A percentile compares a stretch with the other conserved stretches of the same genome.
These are phyloP conservation scores for Drosophila colorata DNA, from an alignment of 2,888 invertebrate genomes.

Conservation along the genomic window DNA sequence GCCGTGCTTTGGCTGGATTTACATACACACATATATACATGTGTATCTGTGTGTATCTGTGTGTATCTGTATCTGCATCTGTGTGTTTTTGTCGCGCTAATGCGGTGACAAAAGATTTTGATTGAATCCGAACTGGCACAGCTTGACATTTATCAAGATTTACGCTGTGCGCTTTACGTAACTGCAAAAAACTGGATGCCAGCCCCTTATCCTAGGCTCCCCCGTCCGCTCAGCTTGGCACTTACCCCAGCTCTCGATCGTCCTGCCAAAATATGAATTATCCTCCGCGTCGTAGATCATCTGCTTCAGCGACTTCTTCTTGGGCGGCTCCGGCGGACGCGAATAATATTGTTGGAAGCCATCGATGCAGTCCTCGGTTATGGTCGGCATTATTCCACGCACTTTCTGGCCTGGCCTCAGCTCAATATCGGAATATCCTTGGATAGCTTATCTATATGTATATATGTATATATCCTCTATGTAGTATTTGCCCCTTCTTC, in stretches of 20 bases:
- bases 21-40: slow-evolving; percentile 11
- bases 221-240: slow-evolving; percentile 60
- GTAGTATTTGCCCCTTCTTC: no score
- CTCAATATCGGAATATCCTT: slow-evolving; percentile 40
- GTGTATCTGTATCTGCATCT: slow-evolving; percentile 7
- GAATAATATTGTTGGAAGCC: slow-evolving; percentile 89
- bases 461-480: background rate
- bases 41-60: slow-evolving; percentile 12
- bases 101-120: slow-evolving; percentile 76
- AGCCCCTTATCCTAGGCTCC: no score
- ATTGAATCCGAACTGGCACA: slow-evolving; percentile 71
- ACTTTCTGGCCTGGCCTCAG: slow-evolving; percentile 28
- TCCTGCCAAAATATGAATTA: slow-evolving; percentile 91
- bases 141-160: slow-evolving; percentile 65
- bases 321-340: slow-evolving; percentile 88
- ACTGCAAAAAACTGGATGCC: slow-evolving; percentile 18
- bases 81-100: slow-evolving; percentile 44
- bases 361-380: slow-evolving; percentile 86
- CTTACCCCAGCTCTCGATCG: slow-evolving; percentile 94
- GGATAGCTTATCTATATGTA: slow-evolving; percentile 2
- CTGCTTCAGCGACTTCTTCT: slow-evolving; percentile 87
- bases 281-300: slow-evolving; percentile 92
- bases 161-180: slow-evolving; percentile 51
- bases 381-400: slow-evolving; percentile 82
- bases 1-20: slow-evolving; percentile 30